These are phyloP conservation scores for Lithobates sylvaticus DNA, from an alignment of 2,797 vertebrate genomes.

Conservation along the genomic window DNA sequence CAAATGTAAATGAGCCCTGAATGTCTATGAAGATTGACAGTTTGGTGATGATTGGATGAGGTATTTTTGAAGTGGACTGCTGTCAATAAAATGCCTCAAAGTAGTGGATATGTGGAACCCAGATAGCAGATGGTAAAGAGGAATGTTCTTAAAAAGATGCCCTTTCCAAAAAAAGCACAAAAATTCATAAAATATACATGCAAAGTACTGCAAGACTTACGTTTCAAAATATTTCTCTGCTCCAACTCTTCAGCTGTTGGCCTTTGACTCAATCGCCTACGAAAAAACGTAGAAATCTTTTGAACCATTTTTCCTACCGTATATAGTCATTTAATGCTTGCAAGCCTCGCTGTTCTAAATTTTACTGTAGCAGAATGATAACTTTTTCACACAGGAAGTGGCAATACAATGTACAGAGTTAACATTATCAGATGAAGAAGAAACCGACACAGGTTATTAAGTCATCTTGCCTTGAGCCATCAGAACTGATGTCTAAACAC, in stretches of 20 bases:
- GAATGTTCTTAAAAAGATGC: background rate
- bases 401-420: background rate
- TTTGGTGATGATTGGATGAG: too few species aligned
- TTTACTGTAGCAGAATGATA: background rate
- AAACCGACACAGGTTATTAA: background rate
- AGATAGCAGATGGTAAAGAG: background rate
- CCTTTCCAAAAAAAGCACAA: background rate
- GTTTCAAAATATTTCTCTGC: slow-evolving; percentile 98
- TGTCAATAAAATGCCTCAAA: background rate
- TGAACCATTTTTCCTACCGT: slow-evolving; percentile 78
- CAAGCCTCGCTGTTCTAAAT: background rate
- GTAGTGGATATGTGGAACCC: background rate
- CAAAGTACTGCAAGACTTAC: slow-evolving; percentile 79
- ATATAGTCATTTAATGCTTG: slow-evolving; percentile 17
- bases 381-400: background rate
- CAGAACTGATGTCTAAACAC: slow-evolving; percentile 48
- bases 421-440: background rate
- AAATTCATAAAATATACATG: background rate
- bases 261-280: slow-evolving; percentile 96
- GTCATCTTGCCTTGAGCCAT: background rate
- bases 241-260: slow-evolving; percentile 97
- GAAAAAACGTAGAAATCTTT: slow-evolving; percentile 81
- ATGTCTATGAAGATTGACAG: too few species aligned
- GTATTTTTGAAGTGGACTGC: too few species aligned
- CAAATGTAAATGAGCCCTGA: too few species aligned